phyloP scores from a whole-genome alignment of 2,888 invertebrate genomes.

The Macrophya annulata region DNA sequence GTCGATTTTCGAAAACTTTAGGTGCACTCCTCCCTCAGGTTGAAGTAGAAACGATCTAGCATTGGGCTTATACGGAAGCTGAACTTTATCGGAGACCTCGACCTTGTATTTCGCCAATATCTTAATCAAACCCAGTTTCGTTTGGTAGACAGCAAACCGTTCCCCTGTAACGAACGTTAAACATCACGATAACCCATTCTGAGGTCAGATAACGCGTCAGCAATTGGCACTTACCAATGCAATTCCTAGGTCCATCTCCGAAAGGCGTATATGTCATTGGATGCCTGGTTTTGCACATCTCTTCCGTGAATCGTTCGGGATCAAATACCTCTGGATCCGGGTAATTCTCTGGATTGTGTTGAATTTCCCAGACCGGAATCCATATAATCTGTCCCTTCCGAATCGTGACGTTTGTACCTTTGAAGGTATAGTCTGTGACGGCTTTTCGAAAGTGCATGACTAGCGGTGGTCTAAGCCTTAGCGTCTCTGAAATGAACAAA shows the following conservation, averaged over 20 bases:
- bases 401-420: conserved; percentile 66
- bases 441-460: conserved; percentile 72
- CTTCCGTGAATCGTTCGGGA: conserved; percentile 71
- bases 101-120: conserved; percentile 74
- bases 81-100: conserved; percentile 72
- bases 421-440: conserved; percentile 67
- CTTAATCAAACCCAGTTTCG: conserved; percentile 75
- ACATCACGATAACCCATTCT: not conserved
- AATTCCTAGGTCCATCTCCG: conserved; percentile 71
- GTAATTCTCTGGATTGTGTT: conserved; percentile 67
- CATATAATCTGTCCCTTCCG: conserved; percentile 61
- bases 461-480: conserved; percentile 79
- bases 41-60: conserved; percentile 66
- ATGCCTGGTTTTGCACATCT: conserved; percentile 64
- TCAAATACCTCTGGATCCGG: conserved; percentile 71
- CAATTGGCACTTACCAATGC: conserved; percentile 68
- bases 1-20: conserved; percentile 68
- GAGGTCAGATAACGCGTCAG: not conserved
- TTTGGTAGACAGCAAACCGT: conserved; percentile 72
- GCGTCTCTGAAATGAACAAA: conserved; percentile 74
- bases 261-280: conserved; percentile 71
- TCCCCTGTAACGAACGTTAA: conserved; percentile 64
- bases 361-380: conserved; percentile 67
- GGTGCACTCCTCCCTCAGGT: conserved; percentile 69
- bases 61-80: conserved; percentile 67